Percentiles rank a stretch among this genome's conserved stretches.
These are phyloP conservation scores for Chromoteleia sp. DNA, from an alignment of 2,888 invertebrate genomes.

Conservation along the genomic window DNA sequence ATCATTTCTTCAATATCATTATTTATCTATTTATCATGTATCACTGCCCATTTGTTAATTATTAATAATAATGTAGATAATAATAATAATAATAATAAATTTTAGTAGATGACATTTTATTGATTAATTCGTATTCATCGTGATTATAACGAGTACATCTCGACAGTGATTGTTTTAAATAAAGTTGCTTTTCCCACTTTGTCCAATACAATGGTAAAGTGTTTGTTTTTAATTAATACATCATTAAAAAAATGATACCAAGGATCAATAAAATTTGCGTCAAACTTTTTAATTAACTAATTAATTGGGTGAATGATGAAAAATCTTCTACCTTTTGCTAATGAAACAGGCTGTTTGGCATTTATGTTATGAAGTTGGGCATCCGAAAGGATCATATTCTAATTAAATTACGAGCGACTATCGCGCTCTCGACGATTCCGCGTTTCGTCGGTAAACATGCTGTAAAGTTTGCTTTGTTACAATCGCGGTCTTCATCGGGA, in stretches of 20 bases:
- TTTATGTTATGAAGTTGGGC: not conserved
- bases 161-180: no score
- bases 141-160: no score
- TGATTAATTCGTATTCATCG: no score
- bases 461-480: slow-evolving; percentile 20
- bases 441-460: slow-evolving; percentile 18
- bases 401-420: slow-evolving; percentile 36
- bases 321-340: not conserved
- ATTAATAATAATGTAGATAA: no score
- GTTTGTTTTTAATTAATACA: not conserved
- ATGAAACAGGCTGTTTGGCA: not conserved
- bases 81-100: no score
- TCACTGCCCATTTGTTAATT: no score
- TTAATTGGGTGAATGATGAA: not conserved
- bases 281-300: not conserved
- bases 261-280: not conserved
- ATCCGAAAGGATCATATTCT: slow-evolving; percentile 21
- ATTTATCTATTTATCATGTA: no score
- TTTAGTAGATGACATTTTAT: no score
- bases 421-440: not conserved
- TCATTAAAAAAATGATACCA: not conserved
- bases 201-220: not conserved
- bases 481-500: not conserved
- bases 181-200: not conserved
- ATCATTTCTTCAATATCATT: no score